Percentiles rank a stretch among this genome's conserved stretches.
These are phyloP conservation scores for Megaustenia siamemsis DNA, from an alignment of 2,888 invertebrate genomes.

Conservation along the genomic window DNA sequence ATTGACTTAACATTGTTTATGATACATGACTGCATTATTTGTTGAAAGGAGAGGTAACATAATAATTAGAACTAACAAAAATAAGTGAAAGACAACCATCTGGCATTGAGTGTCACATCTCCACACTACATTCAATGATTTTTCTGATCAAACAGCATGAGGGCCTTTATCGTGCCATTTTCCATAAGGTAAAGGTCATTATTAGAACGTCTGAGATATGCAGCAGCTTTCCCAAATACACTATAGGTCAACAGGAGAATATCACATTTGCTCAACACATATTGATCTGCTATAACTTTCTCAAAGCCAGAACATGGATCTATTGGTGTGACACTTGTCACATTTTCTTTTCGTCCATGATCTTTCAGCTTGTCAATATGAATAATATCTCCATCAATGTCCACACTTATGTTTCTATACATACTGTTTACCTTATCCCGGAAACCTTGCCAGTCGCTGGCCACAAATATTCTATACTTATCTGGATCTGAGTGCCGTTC, in stretches of 20 bases:
- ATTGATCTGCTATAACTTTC: constrained; percentile 61
- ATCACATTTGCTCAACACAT: constrained; percentile 60
- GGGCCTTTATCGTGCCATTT: constrained; percentile 54
- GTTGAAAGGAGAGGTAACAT: not conserved
- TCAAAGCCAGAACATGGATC: constrained; percentile 58
- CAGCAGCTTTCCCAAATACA: constrained; percentile 62
- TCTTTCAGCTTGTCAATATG: constrained; percentile 59
- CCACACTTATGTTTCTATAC: constrained; percentile 55
- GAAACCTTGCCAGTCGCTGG: constrained; percentile 60
- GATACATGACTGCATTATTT: not conserved
- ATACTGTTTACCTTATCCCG: constrained; percentile 53
- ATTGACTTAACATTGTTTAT: not conserved
- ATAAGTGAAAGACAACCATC: constrained; percentile 28
- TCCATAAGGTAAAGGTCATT: constrained; percentile 58
- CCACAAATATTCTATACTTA: constrained; percentile 60
- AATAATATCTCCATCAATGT: constrained; percentile 59
- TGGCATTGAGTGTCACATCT: too few relatives aligned
- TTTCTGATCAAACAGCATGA: constrained; percentile 58
- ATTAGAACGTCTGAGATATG: constrained; percentile 59
- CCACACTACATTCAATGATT: constrained; percentile 5
- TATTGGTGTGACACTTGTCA: not conserved
- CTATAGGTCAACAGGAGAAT: constrained; percentile 60
- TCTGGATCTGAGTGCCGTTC: constrained; percentile 56
- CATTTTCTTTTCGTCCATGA: constrained; percentile 23
- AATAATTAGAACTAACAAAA: not conserved